phyloP scores from a whole-genome alignment of 2,888 invertebrate genomes.

The Digitonthophagus gazella region DNA sequence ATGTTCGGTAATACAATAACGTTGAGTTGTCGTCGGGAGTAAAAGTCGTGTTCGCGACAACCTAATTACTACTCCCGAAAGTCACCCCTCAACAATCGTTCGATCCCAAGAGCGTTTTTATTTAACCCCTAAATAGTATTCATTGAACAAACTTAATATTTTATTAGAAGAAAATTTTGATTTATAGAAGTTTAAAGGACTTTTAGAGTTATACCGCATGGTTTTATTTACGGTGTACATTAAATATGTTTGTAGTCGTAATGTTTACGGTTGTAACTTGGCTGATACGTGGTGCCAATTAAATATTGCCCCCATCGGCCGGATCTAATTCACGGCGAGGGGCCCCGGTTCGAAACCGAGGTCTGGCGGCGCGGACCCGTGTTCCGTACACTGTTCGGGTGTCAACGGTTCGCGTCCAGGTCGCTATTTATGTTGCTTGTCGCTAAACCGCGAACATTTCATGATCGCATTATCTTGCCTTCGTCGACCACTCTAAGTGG shows the following conservation, averaged over 20 bases:
- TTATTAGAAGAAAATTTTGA: not conserved
- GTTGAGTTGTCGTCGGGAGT: not conserved
- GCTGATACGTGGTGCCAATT: conserved; percentile 26
- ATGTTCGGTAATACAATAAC: not conserved
- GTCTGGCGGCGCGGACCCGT: conserved; percentile 22
- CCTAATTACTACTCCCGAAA: not conserved
- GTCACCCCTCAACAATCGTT: not conserved
- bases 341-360: conserved; percentile 25
- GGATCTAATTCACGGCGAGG: conserved; percentile 30
- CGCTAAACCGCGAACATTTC: conserved; percentile 30
- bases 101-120: too few relatives aligned
- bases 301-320: conserved; percentile 27
- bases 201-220: conserved; percentile 21
- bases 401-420: conserved; percentile 28
- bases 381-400: conserved; percentile 28
- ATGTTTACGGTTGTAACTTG: conserved; percentile 24
- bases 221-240: conserved; percentile 27
- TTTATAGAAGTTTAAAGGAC: conserved; percentile 31
- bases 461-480: conserved; percentile 32
- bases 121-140: not conserved
- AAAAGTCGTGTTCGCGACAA: not conserved
- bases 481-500: not conserved
- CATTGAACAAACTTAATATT: not conserved
- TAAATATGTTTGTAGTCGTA: conserved; percentile 27
- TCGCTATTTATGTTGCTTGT: conserved; percentile 32